Base-by-base conservation (phyloP, 2,888 invertebrate species). In the Coleophora deauratella region DNA sequence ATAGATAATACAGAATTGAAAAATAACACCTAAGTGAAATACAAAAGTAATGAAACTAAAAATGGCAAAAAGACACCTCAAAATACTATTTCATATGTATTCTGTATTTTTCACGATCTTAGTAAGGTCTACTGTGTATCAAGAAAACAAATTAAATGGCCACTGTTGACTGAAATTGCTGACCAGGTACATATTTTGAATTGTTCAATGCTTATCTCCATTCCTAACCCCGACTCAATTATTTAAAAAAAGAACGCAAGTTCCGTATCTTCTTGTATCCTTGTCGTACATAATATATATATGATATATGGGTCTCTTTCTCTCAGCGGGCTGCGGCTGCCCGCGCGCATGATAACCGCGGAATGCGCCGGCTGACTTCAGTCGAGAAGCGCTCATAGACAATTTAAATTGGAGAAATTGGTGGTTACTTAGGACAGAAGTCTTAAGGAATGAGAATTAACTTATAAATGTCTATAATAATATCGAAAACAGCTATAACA, bases 291-390 rank as follows among this genome's bases (percentile, higher is more conserved):
- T 62, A 56, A 71, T 67, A 67, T 67, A 63, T 46, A 57, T 55
- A 4, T 40, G 45, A 45, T 68, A 57, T 60, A 38, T 49, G 58
- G 47, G 52, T 79, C 80, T 56, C 67, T 59, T 54, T 80, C 63
- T 30, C 50, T 41, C 53, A 44, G 49, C 48, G 57, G 51, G 46
- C 54, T 55, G 55, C 71, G 63, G 66, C 66, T 73, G 81, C 78
- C 73, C 70, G 74, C 70, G 66, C 61, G 77, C 76, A 72, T 59
- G 82, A 82, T 84, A 84, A 79, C 70, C 62, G 58, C 59, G 80
- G 82, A 84, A 85, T 84, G 82, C 59, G 80, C 73, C 85, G 84
- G 81, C 80, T 75, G 72, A 80, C 79, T 82, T 82, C 81, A 84
- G 76, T 74, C 75, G 72, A 64, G 66, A 73, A 77, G 76, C 65